A percentile compares a stretch with the other conserved stretches of the same genome.
These are phyloP conservation scores for Chloromyia formosa DNA, from an alignment of 2,888 invertebrate genomes.

Conservation along the genomic window DNA sequence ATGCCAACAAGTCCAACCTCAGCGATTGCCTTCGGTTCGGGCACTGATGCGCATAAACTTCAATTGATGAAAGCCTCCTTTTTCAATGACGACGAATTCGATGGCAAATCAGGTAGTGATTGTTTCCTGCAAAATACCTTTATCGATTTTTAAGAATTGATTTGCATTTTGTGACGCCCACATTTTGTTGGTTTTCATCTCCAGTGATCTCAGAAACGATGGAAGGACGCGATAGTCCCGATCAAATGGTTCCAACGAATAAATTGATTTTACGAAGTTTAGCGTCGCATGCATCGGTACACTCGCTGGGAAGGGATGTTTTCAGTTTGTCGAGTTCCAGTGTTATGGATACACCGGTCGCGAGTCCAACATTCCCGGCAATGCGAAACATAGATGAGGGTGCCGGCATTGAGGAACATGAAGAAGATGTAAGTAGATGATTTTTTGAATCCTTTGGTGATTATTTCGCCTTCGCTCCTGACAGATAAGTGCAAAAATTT, in stretches of 20 bases:
- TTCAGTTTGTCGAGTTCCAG: conserved; percentile 50
- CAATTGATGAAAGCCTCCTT: conserved; percentile 87
- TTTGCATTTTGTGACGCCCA: conserved; percentile 5
- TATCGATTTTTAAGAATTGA: neutral
- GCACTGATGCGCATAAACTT: conserved; percentile 73
- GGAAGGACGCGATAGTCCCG: conserved; percentile 51
- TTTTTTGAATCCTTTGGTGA: no score
- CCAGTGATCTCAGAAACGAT: conserved; percentile 45
- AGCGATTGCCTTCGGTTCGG: conserved; percentile 70
- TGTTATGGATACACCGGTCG: conserved; percentile 54
- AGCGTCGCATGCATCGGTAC: conserved; percentile 52
- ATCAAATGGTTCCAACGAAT: conserved; percentile 52
- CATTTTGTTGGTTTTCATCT: neutral
- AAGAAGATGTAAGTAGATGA: conserved; percentile 17
- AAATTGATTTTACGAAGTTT: conserved; percentile 49
- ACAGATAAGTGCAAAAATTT: no score
- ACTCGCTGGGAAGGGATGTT: conserved; percentile 50
- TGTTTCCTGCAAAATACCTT: neutral
- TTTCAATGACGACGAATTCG: conserved; percentile 63
- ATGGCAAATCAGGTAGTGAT: conserved; percentile 56
- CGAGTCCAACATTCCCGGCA: conserved; percentile 48
- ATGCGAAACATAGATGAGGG: conserved; percentile 41
- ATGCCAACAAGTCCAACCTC: conserved; percentile 69
- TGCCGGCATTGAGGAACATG: conserved; percentile 1
- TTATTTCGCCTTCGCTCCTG: no score